Evolutionary conservation across 2,888 invertebrate species (phyloP), one percentile per base, ranked within the genome.

Genomic region (Metopia argyrocephala): DNA sequence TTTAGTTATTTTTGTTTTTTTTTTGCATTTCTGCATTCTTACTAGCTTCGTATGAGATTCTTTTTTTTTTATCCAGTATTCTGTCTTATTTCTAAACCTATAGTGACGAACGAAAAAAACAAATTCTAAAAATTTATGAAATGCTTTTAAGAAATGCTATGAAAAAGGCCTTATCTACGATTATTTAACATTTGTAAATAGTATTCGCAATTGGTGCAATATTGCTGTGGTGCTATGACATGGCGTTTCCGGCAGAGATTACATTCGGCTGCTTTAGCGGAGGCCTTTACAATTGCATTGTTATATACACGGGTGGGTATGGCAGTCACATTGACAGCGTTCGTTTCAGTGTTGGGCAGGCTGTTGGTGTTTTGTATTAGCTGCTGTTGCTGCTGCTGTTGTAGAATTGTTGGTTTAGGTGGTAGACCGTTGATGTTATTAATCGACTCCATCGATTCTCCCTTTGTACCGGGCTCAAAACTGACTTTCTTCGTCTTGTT

Each of bases 121-220:
- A 56, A 52, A 27, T 20, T 38, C 38, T 15, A 38, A 9, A 1
- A 38, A 38, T 12, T 38, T 1, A 38, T 12, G 12, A 38, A 38
- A 3, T 12, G 38, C 38, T 15, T 3, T 31, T 12, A 12, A 12
- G 31, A 12, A 12, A 38, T 38, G 38, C 12, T 3, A 3, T 25
- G n/a, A 31, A 57, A 66, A 79, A 79, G 68, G 75, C 68, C 79
- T 86, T 89, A 90, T 86, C 90, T 89, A 74, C 90, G 86, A 82
- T 86, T 90, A 76, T 90, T 90, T 27, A 90, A 83, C 89, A 89
- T 90, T 82, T 96, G 96, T 94, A 98, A 95, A 88, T 97, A 98
- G 91, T 95, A 97, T 88, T 97, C 96, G 91, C 97, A 97, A 91
- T 97, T 97, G 64, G 94, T 92, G 90, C 97, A 98, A 89, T 97